Evolutionary conservation across 2,113 vertebrate species (phyloP), one percentile per base, ranked within the genome.

Genomic region (Bujurquina vittata): DNA sequence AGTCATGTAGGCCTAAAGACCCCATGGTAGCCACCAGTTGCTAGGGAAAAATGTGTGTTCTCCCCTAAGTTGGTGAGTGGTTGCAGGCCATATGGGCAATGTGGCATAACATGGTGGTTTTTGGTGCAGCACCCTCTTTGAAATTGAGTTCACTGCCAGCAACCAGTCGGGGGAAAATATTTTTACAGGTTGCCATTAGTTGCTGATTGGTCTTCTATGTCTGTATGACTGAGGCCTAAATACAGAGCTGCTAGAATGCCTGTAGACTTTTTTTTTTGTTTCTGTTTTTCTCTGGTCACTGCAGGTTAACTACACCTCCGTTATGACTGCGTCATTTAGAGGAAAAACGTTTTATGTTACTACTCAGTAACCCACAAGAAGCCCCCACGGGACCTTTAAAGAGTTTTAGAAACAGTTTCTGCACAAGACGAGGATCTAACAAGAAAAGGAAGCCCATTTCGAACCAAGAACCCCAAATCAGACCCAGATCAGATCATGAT

Each of bases 321-420:
- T 54, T 54, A 20, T 54, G 7, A 2, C 49, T 3, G 18, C 26
- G 15, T 67, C 40, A 67, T 67, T 67, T 49, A 67, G 37, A 46
- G 14, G 46, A 67, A 67, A 23, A 14, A 67, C 46, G 26, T 46
- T 1, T 67, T 10, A 26, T 67, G 22, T 23, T 67, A 10, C 22
- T n/a, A 67, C 43, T 40, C 23, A 26, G 43, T 46, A 67, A 10
- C 37, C 37, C 22, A 0, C 15, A 67, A 4, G 18, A 18, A 0
- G 35, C 63, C 22, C 10, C 7, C 9, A 18, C 26, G 40, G 40
- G 15, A 67, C 40, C 22, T 49, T 67, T 67, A 67, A 67, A 18
- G 49, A 26, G 43, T 43, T 7, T 29, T 52, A 17, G 17, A 52
- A 52, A 18, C 18, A 14, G 49, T 49, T 67, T 49, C 5, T 67